Conservation (phyloP, 2,113 vertebrate species). For the Oreochromis aureus region DNA sequence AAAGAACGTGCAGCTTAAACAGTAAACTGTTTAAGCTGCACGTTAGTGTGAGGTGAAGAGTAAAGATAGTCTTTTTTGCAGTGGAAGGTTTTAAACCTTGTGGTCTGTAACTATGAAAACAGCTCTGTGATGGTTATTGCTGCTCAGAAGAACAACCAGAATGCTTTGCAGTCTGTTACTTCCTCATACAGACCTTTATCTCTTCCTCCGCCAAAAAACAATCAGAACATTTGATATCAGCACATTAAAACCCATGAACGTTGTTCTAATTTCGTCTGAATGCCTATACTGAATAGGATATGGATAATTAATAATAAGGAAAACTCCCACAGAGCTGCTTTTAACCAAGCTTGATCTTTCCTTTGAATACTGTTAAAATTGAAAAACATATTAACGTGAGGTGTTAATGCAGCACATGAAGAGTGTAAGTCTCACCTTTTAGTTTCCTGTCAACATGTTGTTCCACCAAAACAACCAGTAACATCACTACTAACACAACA, state of each 20-base stretch:
- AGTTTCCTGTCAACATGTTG: neutral
- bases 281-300: neutral
- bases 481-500: neutral
- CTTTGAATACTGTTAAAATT: neutral
- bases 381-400: accelerated
- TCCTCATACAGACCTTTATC: neutral
- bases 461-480: neutral
- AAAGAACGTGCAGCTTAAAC: no score
- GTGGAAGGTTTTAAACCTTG: neutral
- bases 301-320: accelerated
- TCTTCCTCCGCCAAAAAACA: neutral
- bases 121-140: neutral
- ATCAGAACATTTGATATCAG: neutral
- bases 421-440: accelerated
- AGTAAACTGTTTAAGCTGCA: no score
- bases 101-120: neutral
- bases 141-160: accelerated
- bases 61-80: no score
- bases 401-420: accelerated
- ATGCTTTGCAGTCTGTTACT: neutral
- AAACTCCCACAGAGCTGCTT: neutral
- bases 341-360: accelerated
- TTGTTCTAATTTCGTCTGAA: accelerated
- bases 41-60: no score
- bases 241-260: neutral